Conservation (phyloP, 1,140 invertebrate species). For the Bombus turneri region DNA sequence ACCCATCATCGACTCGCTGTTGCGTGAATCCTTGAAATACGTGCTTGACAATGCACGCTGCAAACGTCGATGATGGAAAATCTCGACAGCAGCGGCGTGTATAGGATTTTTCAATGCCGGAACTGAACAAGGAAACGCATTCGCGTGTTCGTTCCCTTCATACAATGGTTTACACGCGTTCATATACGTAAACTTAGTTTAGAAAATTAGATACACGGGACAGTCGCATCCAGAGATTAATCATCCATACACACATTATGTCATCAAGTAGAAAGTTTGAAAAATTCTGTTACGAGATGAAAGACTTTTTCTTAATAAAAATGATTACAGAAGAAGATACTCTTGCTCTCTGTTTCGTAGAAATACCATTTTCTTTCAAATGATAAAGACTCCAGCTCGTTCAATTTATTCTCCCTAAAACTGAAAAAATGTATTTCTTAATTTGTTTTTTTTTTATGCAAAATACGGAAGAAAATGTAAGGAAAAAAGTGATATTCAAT, state of each 20-base stretch:
- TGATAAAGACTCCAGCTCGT: background rate
- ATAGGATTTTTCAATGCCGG: constrained; percentile 64
- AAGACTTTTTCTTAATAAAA: background rate
- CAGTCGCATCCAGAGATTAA: constrained; percentile 28
- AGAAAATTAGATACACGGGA: constrained; percentile 54
- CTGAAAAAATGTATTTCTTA: too few species aligned
- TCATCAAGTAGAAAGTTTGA: background rate
- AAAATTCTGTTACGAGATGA: background rate
- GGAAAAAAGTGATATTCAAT: too few species aligned
- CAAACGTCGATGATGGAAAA: constrained; percentile 31
- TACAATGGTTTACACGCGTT: constrained; percentile 47
- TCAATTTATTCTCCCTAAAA: too few species aligned
- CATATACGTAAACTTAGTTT: constrained; percentile 40
- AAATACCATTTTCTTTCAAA: background rate
- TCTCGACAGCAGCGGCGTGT: constrained; percentile 36
- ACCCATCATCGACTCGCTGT: background rate
- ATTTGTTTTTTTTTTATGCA: too few species aligned
- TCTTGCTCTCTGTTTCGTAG: background rate
- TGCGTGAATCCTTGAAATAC: constrained; percentile 38
- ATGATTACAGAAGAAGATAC: background rate
- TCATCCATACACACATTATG: background rate
- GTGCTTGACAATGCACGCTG: constrained; percentile 10
- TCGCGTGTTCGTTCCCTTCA: constrained; percentile 52
- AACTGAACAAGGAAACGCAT: constrained; percentile 57
- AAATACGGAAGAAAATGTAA: too few species aligned